phyloP scores from a whole-genome alignment of 2,888 invertebrate species.

The Hirtodrosophila duncani region DNA sequence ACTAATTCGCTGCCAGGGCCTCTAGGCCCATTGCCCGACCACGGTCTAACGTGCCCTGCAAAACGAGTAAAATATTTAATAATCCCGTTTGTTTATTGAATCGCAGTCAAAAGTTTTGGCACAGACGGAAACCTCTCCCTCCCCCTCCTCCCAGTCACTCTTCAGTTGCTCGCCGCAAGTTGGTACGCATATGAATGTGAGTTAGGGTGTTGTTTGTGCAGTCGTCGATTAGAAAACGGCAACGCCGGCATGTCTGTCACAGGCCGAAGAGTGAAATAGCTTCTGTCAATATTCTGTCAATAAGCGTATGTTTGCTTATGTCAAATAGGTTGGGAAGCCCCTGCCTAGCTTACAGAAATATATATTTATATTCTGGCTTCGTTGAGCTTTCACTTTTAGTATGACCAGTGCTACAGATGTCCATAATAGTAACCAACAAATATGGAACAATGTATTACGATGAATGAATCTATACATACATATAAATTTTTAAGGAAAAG shows the following conservation, averaged over 20 bases:
- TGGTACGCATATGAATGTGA: constrained; percentile 38
- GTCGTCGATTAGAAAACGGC: constrained; percentile 36
- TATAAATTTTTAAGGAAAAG: too few species aligned
- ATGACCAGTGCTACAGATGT: too few species aligned
- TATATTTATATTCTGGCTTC: too few species aligned
- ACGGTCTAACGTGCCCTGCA: constrained; percentile 23
- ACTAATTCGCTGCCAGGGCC: constrained; percentile 32
- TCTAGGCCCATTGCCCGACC: constrained; percentile 5
- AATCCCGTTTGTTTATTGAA: constrained; percentile 72
- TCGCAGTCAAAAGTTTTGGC: constrained; percentile 69
- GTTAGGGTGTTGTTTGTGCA: constrained; percentile 15
- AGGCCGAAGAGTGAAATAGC: constrained; percentile 66
- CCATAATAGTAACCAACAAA: too few species aligned
- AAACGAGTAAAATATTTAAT: constrained; percentile 61
- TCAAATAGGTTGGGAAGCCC: constrained; percentile 29
- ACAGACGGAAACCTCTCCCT: constrained; percentile 59
- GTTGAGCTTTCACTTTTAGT: too few species aligned
- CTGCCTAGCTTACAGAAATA: not conserved
- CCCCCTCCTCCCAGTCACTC: constrained; percentile 10
- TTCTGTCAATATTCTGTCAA: constrained; percentile 77
- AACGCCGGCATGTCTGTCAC: constrained; percentile 52
- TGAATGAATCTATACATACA: too few species aligned
- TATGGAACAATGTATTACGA: too few species aligned
- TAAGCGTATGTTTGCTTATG: constrained; percentile 58
- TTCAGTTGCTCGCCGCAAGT: constrained; percentile 44